These are phyloP conservation scores for Drosophila arawakana DNA, from an alignment of 1,140 invertebrate genomes.

Conservation along the genomic window DNA sequence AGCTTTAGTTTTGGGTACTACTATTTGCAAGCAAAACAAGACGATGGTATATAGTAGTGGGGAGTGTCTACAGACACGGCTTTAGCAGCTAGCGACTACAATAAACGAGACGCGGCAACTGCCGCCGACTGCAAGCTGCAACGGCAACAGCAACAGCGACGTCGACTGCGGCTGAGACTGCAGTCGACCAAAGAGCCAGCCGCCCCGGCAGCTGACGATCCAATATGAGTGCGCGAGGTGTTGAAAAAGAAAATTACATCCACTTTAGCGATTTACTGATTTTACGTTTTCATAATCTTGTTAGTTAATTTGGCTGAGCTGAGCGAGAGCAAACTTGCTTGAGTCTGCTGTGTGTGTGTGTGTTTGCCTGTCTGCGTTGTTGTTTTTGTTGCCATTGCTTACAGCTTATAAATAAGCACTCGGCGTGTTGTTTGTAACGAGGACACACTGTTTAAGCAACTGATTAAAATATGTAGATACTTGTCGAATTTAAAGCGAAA, in stretches of 20 bases:
- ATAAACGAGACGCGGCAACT: slow-evolving; percentile 30
- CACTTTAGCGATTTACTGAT: slow-evolving; percentile 83
- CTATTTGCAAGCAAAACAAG: slow-evolving; percentile 46
- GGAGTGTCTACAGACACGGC: slow-evolving; percentile 49
- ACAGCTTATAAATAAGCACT: slow-evolving; percentile 2
- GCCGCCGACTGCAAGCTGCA: background rate
- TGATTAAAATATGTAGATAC: background rate
- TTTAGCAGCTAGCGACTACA: slow-evolving; percentile 35
- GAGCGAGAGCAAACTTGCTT: slow-evolving; percentile 41
- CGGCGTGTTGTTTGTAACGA: background rate
- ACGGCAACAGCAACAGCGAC: no score
- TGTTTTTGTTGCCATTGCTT: slow-evolving; percentile 2
- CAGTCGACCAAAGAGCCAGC: slow-evolving; percentile 61
- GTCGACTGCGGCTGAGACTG: no score
- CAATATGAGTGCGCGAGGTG: slow-evolving; percentile 78
- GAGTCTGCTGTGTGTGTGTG: slow-evolving; percentile 32
- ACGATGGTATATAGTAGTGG: slow-evolving; percentile 48
- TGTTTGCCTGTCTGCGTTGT: background rate
- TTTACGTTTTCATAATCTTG: slow-evolving; percentile 83
- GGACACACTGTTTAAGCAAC: background rate
- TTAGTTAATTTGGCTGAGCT: slow-evolving; percentile 78
- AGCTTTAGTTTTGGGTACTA: background rate
- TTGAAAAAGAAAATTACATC: slow-evolving; percentile 83
- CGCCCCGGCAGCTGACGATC: slow-evolving; percentile 72
- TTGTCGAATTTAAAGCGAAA: background rate